phyloP scores from a whole-genome alignment of 1,140 invertebrate species.

The Leptinotarsa undecemlineata region DNA sequence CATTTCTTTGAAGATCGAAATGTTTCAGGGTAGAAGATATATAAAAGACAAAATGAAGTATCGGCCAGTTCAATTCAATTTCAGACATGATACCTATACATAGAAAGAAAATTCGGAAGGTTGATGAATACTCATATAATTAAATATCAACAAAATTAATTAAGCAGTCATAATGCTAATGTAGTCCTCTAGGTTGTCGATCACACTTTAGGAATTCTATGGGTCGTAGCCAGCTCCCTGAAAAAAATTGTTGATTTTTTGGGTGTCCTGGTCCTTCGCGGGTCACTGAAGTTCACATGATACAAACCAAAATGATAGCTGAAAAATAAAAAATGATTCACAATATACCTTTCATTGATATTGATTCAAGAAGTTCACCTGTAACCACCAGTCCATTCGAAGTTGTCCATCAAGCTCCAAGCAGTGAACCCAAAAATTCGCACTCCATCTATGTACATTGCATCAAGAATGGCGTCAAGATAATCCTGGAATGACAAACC shows the following conservation, averaged over 20 bases:
- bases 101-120: too few species aligned
- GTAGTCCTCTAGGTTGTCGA: too few species aligned
- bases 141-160: too few species aligned
- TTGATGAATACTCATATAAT: too few species aligned
- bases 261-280: constrained; percentile 63
- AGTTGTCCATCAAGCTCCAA: constrained; percentile 80
- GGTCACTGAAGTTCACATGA: constrained; percentile 72
- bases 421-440: constrained; percentile 68
- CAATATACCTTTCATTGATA: background rate
- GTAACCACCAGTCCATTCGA: constrained; percentile 74
- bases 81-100: too few species aligned
- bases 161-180: too few species aligned
- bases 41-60: too few species aligned
- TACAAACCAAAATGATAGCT: constrained; percentile 74
- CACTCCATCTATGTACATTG: constrained; percentile 64
- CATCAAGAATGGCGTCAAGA: constrained; percentile 66
- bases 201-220: background rate
- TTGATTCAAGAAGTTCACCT: constrained; percentile 56
- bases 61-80: too few species aligned
- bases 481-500: constrained; percentile 53
- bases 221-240: constrained; percentile 2
- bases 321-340: constrained; percentile 37
- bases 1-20: too few species aligned
- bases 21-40: too few species aligned
- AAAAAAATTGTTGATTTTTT: constrained; percentile 37